Percentiles rank a stretch among this genome's conserved stretches.
Evolutionary conservation across 2,888 invertebrate species (phyloP).

Genomic region (Parnassius orleans): DNA sequence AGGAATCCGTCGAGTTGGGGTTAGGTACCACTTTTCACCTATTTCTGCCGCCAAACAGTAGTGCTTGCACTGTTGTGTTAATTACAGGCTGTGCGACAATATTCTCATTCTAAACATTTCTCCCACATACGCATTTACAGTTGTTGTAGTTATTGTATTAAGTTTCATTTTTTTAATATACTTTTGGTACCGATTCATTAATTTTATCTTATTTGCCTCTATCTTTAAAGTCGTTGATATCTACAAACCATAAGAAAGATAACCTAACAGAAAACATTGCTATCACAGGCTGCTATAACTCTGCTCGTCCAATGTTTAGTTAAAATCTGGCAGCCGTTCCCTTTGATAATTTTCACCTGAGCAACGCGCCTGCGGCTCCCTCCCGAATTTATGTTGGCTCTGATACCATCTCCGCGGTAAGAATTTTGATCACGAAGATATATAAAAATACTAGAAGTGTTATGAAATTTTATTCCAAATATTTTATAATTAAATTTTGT

Average conservation of each 20-base stretch:
- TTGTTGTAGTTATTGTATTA: too few species aligned
- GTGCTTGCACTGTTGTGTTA: too few species aligned
- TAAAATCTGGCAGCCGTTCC: conserved; percentile 63
- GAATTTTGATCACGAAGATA: conserved; percentile 56
- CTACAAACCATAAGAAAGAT: neutral
- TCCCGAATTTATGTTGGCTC: conserved; percentile 64
- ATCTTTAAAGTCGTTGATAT: neutral
- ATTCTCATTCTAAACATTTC: too few species aligned
- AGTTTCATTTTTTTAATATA: too few species aligned
- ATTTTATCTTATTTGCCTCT: neutral
- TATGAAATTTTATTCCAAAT: conserved; percentile 3
- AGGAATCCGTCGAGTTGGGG: too few species aligned
- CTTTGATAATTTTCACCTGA: conserved; percentile 79
- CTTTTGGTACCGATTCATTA: too few species aligned
- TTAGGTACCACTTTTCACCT: too few species aligned
- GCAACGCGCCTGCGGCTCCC: conserved; percentile 45
- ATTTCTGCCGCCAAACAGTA: too few species aligned
- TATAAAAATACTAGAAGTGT: conserved; percentile 41
- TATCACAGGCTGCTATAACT: conserved; percentile 32
- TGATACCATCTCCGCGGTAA: conserved; percentile 70
- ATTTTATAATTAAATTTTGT: too few species aligned
- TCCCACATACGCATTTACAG: too few species aligned
- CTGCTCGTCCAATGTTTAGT: conserved; percentile 61
- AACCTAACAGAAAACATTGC: conserved; percentile 3
- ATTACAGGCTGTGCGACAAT: too few species aligned